Evolutionary conservation across 1,140 invertebrate genomes (phyloP), one percentile per base, ranked within the genome.

Genomic region (Scaptomyza hsui): DNA sequence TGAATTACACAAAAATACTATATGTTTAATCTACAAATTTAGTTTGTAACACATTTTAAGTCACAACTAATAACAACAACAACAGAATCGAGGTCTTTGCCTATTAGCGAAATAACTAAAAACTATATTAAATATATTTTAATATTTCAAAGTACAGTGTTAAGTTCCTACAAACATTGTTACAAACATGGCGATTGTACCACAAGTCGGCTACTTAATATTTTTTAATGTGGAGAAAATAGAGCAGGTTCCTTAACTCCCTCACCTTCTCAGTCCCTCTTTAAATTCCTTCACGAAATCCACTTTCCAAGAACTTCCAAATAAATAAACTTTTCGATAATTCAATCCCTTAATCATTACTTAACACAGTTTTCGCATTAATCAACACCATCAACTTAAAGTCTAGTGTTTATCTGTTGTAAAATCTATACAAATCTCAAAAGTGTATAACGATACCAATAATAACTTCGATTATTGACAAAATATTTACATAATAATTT

Each of bases 51-150:
- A 74, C 48, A 69, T 71, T 72, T 78, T 44, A 55, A 69, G 47
- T 47, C 21, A 29, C 56, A 62, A 13, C 44, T 47, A 60, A 62
- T 32, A 48, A 18, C 29, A 59, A 18, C 44, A 56, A 68, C 42
- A 67, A 65, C 45, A 29, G 68, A 61, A 74, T 53, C 81, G 83
- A 86, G 81, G 81, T 82, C 81, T 78, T 75, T 88, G 82, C 53
- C 78, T 81, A 69, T 55, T 67, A 73, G 68, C 53, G 67, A 62
- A 72, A 77, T 81, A 57, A 70, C 59, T 75, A 72, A 53, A 78
- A 76, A 47, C 19, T 13, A 41, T 19, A 42, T 59, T 21, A 41
- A 16, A 37, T 37, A 41, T n/a, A n/a, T n/a, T n/a, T n/a, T n/a
- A 18, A 21, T 60, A 67, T 49, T 49, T 60, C 67, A 63, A 62